Conservation (phyloP, 1,140 invertebrate genomes). For the Drosophila subobscura region DNA sequence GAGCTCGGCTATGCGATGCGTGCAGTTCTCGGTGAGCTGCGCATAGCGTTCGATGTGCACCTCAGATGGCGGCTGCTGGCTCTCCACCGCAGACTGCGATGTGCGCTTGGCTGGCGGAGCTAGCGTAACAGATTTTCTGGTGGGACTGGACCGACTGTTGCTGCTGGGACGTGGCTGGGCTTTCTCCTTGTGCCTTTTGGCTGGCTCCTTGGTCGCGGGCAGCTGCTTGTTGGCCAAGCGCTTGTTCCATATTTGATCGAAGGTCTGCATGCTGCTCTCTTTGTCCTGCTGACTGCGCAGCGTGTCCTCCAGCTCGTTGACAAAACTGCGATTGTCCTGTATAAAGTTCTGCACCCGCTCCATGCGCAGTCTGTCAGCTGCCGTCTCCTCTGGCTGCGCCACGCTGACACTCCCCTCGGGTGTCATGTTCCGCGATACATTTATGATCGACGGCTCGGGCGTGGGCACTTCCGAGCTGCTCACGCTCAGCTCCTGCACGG, state of each 20-base stretch:
- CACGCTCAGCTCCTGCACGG: slow-evolving; percentile 52
- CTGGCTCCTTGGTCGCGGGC: not conserved
- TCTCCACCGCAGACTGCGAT: not conserved
- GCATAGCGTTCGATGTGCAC: slow-evolving; percentile 61
- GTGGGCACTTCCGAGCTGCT: slow-evolving; percentile 66
- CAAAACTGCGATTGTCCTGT: slow-evolving; percentile 72
- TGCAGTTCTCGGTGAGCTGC: slow-evolving; percentile 74
- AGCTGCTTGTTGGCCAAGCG: slow-evolving; percentile 27
- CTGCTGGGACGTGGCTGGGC: too few species aligned
- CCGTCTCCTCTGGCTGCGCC: slow-evolving; percentile 4
- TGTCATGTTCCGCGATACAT: slow-evolving; percentile 49
- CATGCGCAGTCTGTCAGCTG: slow-evolving; percentile 36
- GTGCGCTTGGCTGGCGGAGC: too few species aligned
- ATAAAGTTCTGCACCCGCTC: slow-evolving; percentile 67
- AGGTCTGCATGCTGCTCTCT: slow-evolving; percentile 27
- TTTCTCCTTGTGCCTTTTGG: not conserved
- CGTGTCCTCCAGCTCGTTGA: slow-evolving; percentile 71
- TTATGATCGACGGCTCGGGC: slow-evolving; percentile 65
- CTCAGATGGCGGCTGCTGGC: slow-evolving; percentile 9
- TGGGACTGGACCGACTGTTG: not conserved
- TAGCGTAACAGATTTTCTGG: not conserved
- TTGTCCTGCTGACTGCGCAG: slow-evolving; percentile 47
- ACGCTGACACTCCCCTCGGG: slow-evolving; percentile 19
- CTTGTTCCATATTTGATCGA: slow-evolving; percentile 65
- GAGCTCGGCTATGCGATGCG: slow-evolving; percentile 72